Conservation (phyloP, 2,113 vertebrate genomes). For the Prinia subflava region DNA sequence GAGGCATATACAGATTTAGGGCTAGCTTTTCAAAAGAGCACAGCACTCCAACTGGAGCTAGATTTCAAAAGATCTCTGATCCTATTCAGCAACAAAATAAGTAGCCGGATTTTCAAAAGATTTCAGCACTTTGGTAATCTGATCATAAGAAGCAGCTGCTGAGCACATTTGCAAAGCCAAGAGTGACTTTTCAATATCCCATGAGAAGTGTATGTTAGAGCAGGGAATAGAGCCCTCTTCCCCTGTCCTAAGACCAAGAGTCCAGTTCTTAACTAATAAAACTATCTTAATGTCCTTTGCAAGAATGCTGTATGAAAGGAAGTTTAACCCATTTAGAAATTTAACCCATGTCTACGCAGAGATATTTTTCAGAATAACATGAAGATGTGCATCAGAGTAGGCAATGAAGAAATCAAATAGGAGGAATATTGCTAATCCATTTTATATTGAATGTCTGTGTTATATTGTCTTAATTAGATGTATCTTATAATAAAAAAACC, state of each 20-base stretch:
- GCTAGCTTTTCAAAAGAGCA: slow-evolving; percentile 20
- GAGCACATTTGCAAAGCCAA: slow-evolving; percentile 12
- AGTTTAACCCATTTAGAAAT: background rate
- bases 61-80: slow-evolving; percentile 60
- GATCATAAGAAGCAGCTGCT: slow-evolving; percentile 59
- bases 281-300: background rate
- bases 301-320: background rate
- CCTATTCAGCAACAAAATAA: slow-evolving; percentile 59
- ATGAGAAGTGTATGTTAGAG: background rate
- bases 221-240: background rate
- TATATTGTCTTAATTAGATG: background rate
- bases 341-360: background rate
- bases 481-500: background rate
- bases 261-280: background rate
- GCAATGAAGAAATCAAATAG: background rate
- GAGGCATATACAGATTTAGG: slow-evolving; percentile 42
- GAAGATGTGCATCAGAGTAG: background rate
- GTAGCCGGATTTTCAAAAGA: slow-evolving; percentile 57
- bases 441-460: background rate
- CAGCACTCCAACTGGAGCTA: slow-evolving; percentile 28
- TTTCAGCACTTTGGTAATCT: slow-evolving; percentile 60
- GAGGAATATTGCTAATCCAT: background rate
- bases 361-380: background rate
- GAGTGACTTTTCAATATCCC: background rate
- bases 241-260: background rate